Evolutionary conservation across 2,797 vertebrate genomes (phyloP).

Genomic region (Cynodonichthys magdalenae): DNA sequence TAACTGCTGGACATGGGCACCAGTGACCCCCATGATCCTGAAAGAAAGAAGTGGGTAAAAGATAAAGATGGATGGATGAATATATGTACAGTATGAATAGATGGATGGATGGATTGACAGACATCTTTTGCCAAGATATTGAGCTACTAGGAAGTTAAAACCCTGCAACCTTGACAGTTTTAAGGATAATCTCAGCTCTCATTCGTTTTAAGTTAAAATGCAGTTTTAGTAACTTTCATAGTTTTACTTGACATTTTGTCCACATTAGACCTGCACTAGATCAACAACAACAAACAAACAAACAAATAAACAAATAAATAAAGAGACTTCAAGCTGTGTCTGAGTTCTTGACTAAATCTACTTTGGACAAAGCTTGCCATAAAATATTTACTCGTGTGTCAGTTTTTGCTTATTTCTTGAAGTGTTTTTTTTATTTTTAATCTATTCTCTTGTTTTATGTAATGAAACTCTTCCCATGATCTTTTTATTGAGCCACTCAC

Average conservation of each 20-base stretch:
- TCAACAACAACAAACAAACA: too few relatives aligned
- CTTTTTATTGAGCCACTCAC: slow-evolving; percentile 62
- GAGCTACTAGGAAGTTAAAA: not conserved
- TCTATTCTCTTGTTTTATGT: slow-evolving; percentile 5
- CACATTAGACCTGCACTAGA: not conserved
- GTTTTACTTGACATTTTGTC: not conserved
- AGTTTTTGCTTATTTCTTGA: not conserved
- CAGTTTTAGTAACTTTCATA: not conserved
- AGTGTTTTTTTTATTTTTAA: not conserved
- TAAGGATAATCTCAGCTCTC: not conserved
- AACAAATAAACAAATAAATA: too few relatives aligned
- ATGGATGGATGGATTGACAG: too few relatives aligned
- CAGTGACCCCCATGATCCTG: too few relatives aligned
- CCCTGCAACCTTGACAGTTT: not conserved
- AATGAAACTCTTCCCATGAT: slow-evolving; percentile 51
- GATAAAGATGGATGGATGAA: too few relatives aligned
- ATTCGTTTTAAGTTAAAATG: not conserved
- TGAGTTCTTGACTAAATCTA: too few relatives aligned
- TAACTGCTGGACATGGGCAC: too few relatives aligned
- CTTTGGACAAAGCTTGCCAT: too few relatives aligned
- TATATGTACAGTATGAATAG: too few relatives aligned
- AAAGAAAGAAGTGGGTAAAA: too few relatives aligned
- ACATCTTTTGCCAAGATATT: not conserved
- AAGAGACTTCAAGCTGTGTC: too few relatives aligned
- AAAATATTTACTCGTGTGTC: not conserved